A percentile compares a stretch with the other conserved stretches of the same genome.
Conservation (phyloP, 2,797 vertebrate genomes). For the Odontamblyopus rebecca region DNA sequence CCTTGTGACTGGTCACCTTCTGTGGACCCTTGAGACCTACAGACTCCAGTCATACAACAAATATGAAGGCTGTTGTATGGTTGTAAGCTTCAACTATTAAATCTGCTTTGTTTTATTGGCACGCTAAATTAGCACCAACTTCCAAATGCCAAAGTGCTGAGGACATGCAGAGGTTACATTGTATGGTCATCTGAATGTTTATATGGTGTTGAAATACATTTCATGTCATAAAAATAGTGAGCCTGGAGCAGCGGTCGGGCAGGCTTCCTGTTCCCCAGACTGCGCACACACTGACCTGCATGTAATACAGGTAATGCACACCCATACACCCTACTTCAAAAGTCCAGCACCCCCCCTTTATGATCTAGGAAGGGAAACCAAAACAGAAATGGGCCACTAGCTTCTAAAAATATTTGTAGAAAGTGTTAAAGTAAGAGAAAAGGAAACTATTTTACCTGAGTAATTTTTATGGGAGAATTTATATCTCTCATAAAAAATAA, state of each 20-base stretch:
- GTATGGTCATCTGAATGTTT: not conserved
- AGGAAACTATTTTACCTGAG: slow-evolving; percentile 12
- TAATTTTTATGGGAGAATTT: slow-evolving; percentile 8
- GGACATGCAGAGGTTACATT: not conserved
- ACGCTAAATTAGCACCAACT: not conserved
- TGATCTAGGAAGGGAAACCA: not conserved
- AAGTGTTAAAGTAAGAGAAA: slow-evolving; percentile 10
- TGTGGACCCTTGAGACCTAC: not conserved
- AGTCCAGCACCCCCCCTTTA: not conserved
- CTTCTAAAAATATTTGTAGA: slow-evolving; percentile 8
- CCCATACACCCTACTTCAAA: not conserved
- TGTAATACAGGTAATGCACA: not conserved
- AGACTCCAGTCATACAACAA: not conserved
- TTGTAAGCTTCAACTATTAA: not conserved
- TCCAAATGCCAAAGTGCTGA: not conserved
- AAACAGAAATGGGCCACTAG: not conserved
- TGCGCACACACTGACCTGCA: not conserved
- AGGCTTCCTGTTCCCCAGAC: slow-evolving; percentile 7
- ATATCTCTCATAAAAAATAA: slow-evolving; percentile 8
- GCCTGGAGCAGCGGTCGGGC: not conserved
- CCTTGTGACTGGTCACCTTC: not conserved
- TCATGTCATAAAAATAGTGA: not conserved
- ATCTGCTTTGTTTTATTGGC: not conserved
- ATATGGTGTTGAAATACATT: slow-evolving; percentile 5
- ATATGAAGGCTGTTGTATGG: not conserved